Evolutionary conservation across 2,888 invertebrate genomes (phyloP).

Genomic region (Euplexia lucipara): DNA sequence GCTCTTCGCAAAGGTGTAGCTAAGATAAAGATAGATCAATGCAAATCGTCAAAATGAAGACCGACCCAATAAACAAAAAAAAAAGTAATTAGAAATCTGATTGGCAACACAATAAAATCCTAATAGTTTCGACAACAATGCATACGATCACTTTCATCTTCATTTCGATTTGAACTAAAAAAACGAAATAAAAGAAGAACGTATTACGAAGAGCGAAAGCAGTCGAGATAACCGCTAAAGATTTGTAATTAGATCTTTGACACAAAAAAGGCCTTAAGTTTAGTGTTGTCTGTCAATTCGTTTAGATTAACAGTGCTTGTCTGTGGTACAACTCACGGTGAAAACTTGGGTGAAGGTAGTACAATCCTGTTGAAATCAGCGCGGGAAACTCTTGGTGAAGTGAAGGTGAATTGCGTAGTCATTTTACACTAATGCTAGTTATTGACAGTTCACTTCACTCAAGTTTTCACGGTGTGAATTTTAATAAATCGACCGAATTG

Average conservation of each 20-base stretch:
- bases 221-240: conserved; percentile 60
- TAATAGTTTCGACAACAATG: conserved; percentile 58
- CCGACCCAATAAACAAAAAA: conserved; percentile 21
- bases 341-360: no score
- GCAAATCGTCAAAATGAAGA: conserved; percentile 1
- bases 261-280: conserved; percentile 57
- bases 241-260: conserved; percentile 65
- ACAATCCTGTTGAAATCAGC: no score
- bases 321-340: no score
- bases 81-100: conserved; percentile 59
- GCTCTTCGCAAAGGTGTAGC: not conserved
- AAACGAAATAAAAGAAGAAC: conserved; percentile 33
- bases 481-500: no score
- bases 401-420: no score
- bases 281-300: conserved; percentile 51
- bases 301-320: conserved; percentile 52
- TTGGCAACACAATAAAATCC: conserved; percentile 57
- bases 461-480: no score
- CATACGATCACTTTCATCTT: conserved; percentile 66
- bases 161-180: conserved; percentile 55
- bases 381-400: no score
- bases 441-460: no score
- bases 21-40: no score
- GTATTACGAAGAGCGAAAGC: conserved; percentile 60
- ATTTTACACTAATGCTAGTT: no score